Percentiles rank a stretch among this genome's conserved stretches.
Evolutionary conservation across 1,140 invertebrate species (phyloP).

Genomic region (Eufriesea mexicana): DNA sequence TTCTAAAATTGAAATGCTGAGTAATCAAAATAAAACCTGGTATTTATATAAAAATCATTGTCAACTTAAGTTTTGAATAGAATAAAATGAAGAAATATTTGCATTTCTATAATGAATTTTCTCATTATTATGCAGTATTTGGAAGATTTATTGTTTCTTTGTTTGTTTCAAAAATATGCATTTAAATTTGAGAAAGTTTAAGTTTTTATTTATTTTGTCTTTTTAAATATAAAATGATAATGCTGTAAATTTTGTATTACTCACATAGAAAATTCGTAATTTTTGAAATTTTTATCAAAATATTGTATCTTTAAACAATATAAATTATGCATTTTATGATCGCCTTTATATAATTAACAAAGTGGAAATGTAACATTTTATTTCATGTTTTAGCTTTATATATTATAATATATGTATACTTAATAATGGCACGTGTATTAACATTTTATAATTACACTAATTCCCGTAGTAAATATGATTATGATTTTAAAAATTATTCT

Average conservation of each 20-base stretch:
- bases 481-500: not conserved
- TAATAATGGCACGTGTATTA: not conserved
- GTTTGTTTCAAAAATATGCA: not conserved
- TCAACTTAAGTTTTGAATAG: not conserved
- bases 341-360: not conserved
- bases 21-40: not conserved
- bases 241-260: conserved; percentile 1
- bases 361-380: conserved; percentile 1
- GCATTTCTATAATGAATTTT: not conserved
- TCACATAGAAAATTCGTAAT: not conserved
- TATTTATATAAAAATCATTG: not conserved
- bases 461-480: not conserved
- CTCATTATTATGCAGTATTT: not conserved
- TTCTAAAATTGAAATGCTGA: not conserved
- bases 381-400: not conserved
- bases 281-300: conserved; percentile 9
- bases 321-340: not conserved
- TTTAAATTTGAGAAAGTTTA: not conserved
- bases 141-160: not conserved
- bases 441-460: not conserved
- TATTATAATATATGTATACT: not conserved
- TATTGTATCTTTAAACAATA: conserved; percentile 7
- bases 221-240: not conserved
- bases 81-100: not conserved
- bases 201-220: not conserved